Evolutionary conservation across 2,797 vertebrate species (phyloP), one percentile per base, ranked within the genome.

Genomic region (Acropternis orthonyx): DNA sequence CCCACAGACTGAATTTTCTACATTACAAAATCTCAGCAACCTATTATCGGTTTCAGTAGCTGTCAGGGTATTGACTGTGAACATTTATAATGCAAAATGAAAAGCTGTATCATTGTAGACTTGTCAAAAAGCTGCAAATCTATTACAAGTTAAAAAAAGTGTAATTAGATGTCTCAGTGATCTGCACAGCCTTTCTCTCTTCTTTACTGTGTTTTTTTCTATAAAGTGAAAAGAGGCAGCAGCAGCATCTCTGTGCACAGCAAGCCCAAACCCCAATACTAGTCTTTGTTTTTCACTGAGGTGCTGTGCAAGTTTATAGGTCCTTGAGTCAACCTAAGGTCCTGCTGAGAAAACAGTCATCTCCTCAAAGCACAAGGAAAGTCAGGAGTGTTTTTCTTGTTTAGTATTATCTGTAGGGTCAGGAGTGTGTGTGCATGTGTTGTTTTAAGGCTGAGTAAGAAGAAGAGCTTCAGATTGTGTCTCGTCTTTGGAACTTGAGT

Each of bases 111-210:
- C 36, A n/a, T 84, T 92, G 66, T 74, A 85, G 56, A 63, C 27
- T 43, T 92, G 67, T 85, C 59, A 89, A 46, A 93, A 94, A 84
- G 28, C 44, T 88, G 37, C 21, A 93, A 79, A 59, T 86, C 56
- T 78, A 32, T 49, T 84, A 37, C 34, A 55, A 39, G 19, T 80
- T 12, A 36, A 71, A 88, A 79, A 85, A 73, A 88, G 32, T 23
- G 30, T 75, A 66, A 48, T 80, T 66, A 54, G 27, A 26, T 58
- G 46, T 71, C 72, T 54, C 5, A 0, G 61, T 88, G 54, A 75
- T 90, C 56, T 63, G 39, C 13, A 16, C 8, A 14, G 41, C 26
- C 41, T 77, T 76, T 78, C n/a, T 80, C 77, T 83, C 34, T 39
- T 19, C 26, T 77, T 43, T 26, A 36, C 10, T 37, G 7, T 28